phyloP scores from a whole-genome alignment of 1,140 invertebrate genomes.

The Chlorops oryzae region DNA sequence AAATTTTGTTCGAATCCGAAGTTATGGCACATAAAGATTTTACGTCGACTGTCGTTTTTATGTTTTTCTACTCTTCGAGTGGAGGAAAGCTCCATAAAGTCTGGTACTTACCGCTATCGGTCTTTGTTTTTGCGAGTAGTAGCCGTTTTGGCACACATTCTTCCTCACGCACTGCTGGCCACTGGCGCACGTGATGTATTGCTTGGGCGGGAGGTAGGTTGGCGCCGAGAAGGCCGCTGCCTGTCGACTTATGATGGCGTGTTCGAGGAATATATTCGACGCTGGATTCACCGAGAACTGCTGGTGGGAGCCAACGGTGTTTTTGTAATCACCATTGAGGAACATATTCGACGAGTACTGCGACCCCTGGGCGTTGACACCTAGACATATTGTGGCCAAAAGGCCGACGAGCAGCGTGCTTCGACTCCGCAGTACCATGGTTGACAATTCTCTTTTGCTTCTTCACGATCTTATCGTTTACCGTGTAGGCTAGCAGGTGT shows the following conservation, averaged over 20 bases:
- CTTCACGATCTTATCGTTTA: too few species aligned
- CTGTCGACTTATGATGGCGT: slow-evolving; percentile 40
- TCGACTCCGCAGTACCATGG: slow-evolving; percentile 23
- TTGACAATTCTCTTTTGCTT: too few species aligned
- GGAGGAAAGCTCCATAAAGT: too few species aligned
- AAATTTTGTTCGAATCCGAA: too few species aligned
- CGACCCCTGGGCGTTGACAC: slow-evolving; percentile 9
- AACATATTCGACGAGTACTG: slow-evolving; percentile 40
- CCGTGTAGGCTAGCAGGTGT: too few species aligned
- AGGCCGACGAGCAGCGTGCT: slow-evolving; percentile 18
- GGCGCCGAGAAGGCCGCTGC: slow-evolving; percentile 39
- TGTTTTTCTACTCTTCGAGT: too few species aligned
- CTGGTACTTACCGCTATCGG: too few species aligned
- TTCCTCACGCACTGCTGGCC: slow-evolving; percentile 39
- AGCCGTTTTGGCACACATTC: slow-evolving; percentile 32
- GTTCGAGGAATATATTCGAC: slow-evolving; percentile 36
- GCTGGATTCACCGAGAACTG: slow-evolving; percentile 30
- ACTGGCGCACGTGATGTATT: slow-evolving; percentile 30
- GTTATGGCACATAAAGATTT: too few species aligned
- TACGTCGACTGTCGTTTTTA: too few species aligned
- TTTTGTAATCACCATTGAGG: slow-evolving; percentile 40
- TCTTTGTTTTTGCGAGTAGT: slow-evolving; percentile 32
- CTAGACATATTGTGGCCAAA: slow-evolving; percentile 19
- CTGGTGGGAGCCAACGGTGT: slow-evolving; percentile 22
- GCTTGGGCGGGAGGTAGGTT: slow-evolving; percentile 37